Evolutionary conservation across 2,113 vertebrate species (phyloP).

Genomic region (Nothocercus julius): DNA sequence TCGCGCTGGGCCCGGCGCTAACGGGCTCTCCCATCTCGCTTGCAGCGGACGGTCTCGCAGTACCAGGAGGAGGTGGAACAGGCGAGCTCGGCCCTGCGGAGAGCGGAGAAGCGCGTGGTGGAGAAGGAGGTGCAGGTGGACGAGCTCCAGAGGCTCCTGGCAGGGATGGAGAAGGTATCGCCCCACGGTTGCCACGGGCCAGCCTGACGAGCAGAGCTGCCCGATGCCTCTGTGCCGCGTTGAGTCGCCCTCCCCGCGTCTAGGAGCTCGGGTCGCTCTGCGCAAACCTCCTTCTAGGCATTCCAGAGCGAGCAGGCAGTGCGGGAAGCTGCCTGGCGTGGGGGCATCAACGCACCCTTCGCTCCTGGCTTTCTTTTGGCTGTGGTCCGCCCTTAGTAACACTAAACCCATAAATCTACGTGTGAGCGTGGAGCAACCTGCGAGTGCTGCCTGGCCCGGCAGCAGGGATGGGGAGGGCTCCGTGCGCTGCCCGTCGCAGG

Average conservation of each 20-base stretch:
- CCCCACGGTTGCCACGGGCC: rapidly evolving
- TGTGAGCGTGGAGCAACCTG: rapidly evolving
- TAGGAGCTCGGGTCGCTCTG: not conserved
- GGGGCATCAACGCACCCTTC: not conserved
- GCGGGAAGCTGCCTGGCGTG: not conserved
- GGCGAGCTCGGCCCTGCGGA: slow-evolving; percentile 73
- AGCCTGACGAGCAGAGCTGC: not conserved
- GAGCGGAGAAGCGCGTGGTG: slow-evolving; percentile 65
- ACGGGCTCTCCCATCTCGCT: not conserved
- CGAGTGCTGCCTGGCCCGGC: not conserved
- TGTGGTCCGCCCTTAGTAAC: not conserved
- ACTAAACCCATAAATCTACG: not conserved
- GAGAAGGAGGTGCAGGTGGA: slow-evolving; percentile 81
- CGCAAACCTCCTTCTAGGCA: not conserved
- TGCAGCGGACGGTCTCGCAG: slow-evolving; percentile 79
- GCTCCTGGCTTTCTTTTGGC: not conserved
- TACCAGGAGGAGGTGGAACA: slow-evolving; percentile 80
- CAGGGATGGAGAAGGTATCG: slow-evolving; percentile 83
- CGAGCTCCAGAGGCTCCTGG: slow-evolving; percentile 84
- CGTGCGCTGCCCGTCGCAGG: not conserved
- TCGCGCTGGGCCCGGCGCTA: rapidly evolving
- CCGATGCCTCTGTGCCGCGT: not conserved
- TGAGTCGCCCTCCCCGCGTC: not conserved
- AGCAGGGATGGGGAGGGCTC: not conserved
- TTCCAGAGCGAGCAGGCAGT: not conserved